phyloP scores from a whole-genome alignment of 2,113 vertebrate species.

The Hylia prasina region DNA sequence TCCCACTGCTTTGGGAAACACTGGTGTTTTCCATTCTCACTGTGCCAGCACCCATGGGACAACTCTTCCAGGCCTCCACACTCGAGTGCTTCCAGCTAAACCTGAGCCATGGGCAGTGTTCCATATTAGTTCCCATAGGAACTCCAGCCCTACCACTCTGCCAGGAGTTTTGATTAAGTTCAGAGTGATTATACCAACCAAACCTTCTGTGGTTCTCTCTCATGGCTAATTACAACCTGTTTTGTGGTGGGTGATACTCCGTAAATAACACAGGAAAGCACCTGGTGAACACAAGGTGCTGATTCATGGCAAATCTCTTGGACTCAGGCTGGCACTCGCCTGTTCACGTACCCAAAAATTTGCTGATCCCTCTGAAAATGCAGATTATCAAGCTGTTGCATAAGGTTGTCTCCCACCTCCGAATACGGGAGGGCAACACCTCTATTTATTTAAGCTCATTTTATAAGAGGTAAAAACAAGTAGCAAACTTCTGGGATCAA shows the following conservation, averaged over 20 bases:
- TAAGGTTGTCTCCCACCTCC: constrained; percentile 41
- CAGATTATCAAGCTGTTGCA: constrained; percentile 42
- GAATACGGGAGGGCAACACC: background rate
- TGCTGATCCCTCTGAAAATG: constrained; percentile 48
- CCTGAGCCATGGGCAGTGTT: background rate
- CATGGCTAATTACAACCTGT: constrained; percentile 21
- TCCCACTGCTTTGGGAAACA: background rate
- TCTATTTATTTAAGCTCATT: background rate
- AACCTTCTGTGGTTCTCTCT: constrained; percentile 39
- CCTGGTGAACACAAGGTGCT: constrained; percentile 52
- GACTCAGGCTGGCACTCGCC: constrained; percentile 51
- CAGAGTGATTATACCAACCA: background rate
- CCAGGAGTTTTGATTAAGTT: constrained; percentile 52
- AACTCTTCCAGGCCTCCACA: background rate
- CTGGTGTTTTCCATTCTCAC: background rate
- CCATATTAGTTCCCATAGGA: background rate
- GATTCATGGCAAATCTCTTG: constrained; percentile 62
- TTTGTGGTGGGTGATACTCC: background rate
- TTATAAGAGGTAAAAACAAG: background rate
- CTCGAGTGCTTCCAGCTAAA: background rate
- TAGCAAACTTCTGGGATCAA: background rate
- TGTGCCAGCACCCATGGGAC: accelerated
- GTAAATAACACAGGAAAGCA: constrained; percentile 55
- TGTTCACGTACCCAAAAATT: constrained; percentile 54
- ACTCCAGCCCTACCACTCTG: background rate